Conservation (phyloP, 2,797 vertebrate species). For the Oceanodroma leucorhoa region DNA sequence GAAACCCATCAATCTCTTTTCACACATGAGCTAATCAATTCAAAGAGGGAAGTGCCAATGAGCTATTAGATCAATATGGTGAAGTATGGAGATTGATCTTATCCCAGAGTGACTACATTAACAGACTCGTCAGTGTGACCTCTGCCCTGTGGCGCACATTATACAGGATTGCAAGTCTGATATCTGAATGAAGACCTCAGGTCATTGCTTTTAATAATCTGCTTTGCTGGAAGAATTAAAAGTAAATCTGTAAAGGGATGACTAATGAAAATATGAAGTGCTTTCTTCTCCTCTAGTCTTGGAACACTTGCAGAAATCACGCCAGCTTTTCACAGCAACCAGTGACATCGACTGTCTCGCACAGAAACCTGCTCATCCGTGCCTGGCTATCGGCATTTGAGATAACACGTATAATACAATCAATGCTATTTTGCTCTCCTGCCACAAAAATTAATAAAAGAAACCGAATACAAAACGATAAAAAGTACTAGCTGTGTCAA, state of each 20-base stretch:
- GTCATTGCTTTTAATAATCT: slow-evolving; percentile 73
- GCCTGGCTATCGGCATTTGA: neutral
- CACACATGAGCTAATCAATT: slow-evolving; percentile 69
- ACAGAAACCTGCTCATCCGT: neutral
- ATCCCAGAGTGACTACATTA: slow-evolving; percentile 87
- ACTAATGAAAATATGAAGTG: slow-evolving; percentile 34
- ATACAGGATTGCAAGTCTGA: slow-evolving; percentile 74
- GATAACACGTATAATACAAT: neutral
- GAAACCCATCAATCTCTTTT: slow-evolving; percentile 73
- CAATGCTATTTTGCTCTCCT: neutral
- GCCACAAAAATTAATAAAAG: neutral
- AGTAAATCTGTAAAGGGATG: slow-evolving; percentile 62
- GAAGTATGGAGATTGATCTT: slow-evolving; percentile 89
- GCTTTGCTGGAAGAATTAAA: slow-evolving; percentile 57
- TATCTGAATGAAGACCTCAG: slow-evolving; percentile 66
- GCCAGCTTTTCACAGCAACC: neutral
- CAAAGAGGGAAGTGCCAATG: slow-evolving; percentile 74
- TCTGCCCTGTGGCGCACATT: slow-evolving; percentile 80
- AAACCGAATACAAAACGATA: neutral
- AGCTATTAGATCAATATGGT: slow-evolving; percentile 82
- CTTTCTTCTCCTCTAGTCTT: neutral
- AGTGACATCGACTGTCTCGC: rapidly evolving
- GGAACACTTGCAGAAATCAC: neutral
- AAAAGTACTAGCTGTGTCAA: neutral
- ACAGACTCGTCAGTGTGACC: slow-evolving; percentile 84